Evolutionary conservation across 2,113 vertebrate genomes (phyloP), one percentile per base, ranked within the genome.

Genomic region (Monopterus albus): DNA sequence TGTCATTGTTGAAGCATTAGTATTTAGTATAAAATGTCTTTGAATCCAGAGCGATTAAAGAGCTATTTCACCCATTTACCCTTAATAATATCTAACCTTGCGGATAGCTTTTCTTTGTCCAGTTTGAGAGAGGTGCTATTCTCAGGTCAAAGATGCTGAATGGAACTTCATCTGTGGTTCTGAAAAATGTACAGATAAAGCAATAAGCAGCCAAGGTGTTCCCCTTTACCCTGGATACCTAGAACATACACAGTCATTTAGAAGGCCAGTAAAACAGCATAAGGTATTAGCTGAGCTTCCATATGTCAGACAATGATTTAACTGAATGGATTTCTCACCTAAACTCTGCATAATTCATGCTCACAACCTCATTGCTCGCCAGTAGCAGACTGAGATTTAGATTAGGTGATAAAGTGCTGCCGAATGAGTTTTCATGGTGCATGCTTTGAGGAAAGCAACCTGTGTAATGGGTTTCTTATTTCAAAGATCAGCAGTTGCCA

Each of bases 401-500:
- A 86, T 87, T 26, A 62, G 63, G 52, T 62, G 78, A 82, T 75
- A 35, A 63, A 68, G 57, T 38, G 43, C 3, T 51, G 67, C 63
- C 80, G n/a, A 80, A 87, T 85, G 66, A 76, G 51, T 68, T 87
- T 85, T 76, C 49, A 72, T 66, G 72, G 49, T 39, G 18, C 11
- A 1, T 45, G 39, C 67, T 72, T 78, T 69, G 11, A 63, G 59
- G 31, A 47, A 62, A 62, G 42, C 21, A 63, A 68, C 65, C 39
- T 59, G 26, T 47, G 33, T 58, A 55, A 72, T 45, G 40, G 49
- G 57, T 71, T 78, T 63, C 28, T 47, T 36, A 33, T 77, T 65
- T 47, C 26, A 77, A 46, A 59, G 33, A 74, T 75, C 40, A 66
- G 45, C 47, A 29, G 51, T 36, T 61, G 52, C 35, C 18, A 17